phyloP scores from a whole-genome alignment of 1,140 invertebrate genomes.

The Drosophila bocki region DNA sequence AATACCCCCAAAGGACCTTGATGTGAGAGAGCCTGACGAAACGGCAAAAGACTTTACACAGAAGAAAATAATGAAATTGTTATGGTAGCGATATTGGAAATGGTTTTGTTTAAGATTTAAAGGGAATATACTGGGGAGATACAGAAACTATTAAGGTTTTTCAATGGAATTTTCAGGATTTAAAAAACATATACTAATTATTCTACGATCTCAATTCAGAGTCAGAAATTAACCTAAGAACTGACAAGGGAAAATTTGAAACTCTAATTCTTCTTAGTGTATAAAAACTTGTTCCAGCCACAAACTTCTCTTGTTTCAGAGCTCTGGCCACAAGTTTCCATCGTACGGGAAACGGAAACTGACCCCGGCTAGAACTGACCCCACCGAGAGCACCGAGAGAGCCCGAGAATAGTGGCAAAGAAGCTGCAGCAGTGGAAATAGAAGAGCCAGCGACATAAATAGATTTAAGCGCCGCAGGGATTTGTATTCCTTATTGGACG shows the following conservation, averaged over 20 bases:
- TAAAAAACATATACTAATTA: no score
- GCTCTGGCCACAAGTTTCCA: slow-evolving; percentile 29
- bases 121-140: not conserved
- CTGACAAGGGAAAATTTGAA: not conserved
- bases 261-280: not conserved
- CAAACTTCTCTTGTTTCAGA: slow-evolving; percentile 34
- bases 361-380: slow-evolving; percentile 32
- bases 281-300: slow-evolving; percentile 9
- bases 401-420: slow-evolving; percentile 7
- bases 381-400: slow-evolving; percentile 7
- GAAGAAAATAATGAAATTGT: not conserved
- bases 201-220: not conserved
- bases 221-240: not conserved
- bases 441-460: slow-evolving; percentile 57
- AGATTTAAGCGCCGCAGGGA: slow-evolving; percentile 66
- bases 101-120: not conserved
- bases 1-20: slow-evolving; percentile 22
- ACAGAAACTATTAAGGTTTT: not conserved
- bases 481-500: slow-evolving; percentile 62
- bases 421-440: slow-evolving; percentile 28
- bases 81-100: not conserved
- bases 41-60: not conserved
- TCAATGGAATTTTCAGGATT: no score
- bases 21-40: slow-evolving; percentile 4
- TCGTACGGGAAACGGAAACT: slow-evolving; percentile 23